A percentile compares a stretch with the other conserved stretches of the same genome.
These are phyloP conservation scores for Syngnathus typhle DNA, from an alignment of 2,113 vertebrate species.

Conservation along the genomic window DNA sequence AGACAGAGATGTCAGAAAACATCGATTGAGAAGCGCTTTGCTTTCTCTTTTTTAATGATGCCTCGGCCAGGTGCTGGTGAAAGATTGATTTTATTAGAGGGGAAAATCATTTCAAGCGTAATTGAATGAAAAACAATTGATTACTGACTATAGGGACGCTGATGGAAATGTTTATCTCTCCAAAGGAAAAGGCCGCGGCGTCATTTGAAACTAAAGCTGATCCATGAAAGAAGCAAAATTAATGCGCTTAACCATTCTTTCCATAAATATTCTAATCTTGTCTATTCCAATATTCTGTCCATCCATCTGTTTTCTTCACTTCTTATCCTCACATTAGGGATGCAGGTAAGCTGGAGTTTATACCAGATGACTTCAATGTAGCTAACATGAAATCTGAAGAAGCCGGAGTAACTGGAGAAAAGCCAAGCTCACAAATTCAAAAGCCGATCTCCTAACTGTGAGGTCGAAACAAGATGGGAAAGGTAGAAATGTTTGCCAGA, in stretches of 20 bases:
- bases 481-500: too few relatives aligned
- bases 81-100: slow-evolving; percentile 25
- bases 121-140: slow-evolving; percentile 36
- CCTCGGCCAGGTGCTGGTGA: slow-evolving; percentile 2
- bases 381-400: too few relatives aligned
- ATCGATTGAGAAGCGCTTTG: slow-evolving; percentile 46
- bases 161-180: slow-evolving; percentile 3
- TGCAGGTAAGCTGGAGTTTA: too few relatives aligned
- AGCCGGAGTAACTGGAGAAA: too few relatives aligned
- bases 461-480: too few relatives aligned
- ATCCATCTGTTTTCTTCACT: too few relatives aligned
- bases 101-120: background rate
- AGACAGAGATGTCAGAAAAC: slow-evolving; percentile 58
- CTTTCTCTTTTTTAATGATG: slow-evolving; percentile 19
- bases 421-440: too few relatives aligned
- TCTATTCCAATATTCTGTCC: too few relatives aligned
- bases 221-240: background rate
- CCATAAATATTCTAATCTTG: background rate
- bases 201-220: background rate
- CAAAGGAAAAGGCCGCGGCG: background rate
- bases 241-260: background rate
- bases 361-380: too few relatives aligned
- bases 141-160: slow-evolving; percentile 7
- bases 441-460: too few relatives aligned
- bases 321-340: too few relatives aligned